Percentiles rank a stretch among this genome's conserved stretches.
These are phyloP conservation scores for Gortyna flavago DNA, from an alignment of 2,888 invertebrate species.

Conservation along the genomic window DNA sequence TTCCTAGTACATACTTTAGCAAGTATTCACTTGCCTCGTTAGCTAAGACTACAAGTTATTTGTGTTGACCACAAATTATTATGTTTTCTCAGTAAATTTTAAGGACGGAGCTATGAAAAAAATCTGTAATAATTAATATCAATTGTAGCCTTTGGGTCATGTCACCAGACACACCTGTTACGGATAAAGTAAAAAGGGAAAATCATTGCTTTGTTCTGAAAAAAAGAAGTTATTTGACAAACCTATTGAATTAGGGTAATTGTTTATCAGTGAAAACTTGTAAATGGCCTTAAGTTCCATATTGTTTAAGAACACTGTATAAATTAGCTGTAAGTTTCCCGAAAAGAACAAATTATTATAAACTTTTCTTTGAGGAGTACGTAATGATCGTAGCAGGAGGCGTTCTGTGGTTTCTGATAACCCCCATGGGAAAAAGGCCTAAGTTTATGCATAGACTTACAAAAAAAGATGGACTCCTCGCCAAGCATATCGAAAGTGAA, in stretches of 20 bases:
- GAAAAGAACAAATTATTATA: neutral
- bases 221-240: neutral
- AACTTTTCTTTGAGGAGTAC: too few species aligned
- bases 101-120: neutral
- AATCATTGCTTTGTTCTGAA: too few species aligned
- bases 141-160: neutral
- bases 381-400: too few species aligned
- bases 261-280: neutral
- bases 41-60: constrained; percentile 2
- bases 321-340: too few species aligned
- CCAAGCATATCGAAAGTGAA: too few species aligned
- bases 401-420: neutral
- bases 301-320: neutral
- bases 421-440: too few species aligned
- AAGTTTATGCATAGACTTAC: too few species aligned
- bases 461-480: too few species aligned
- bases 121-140: too few species aligned
- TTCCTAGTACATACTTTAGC: constrained; percentile 18
- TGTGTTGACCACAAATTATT: constrained; percentile 16
- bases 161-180: neutral
- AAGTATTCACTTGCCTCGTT: constrained; percentile 6
- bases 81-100: neutral
- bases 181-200: neutral
- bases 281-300: neutral
- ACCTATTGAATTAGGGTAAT: neutral